Base-by-base conservation (phyloP, 2,797 vertebrate genomes). In the Sciaenops ocellatus region DNA sequence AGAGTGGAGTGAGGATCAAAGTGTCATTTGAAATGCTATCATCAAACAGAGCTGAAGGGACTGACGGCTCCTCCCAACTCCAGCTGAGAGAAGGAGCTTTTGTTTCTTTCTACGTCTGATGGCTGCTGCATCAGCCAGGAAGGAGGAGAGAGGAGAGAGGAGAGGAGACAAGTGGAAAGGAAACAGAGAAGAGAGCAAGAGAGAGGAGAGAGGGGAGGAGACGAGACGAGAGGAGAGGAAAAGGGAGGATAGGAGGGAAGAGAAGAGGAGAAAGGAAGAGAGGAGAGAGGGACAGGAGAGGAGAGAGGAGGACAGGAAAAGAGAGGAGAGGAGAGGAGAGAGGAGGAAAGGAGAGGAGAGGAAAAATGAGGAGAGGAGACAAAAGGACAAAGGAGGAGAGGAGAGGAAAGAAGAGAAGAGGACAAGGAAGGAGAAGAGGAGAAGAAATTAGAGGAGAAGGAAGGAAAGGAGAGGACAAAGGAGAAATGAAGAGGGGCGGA, bases 21-120 rank as follows among this genome's bases (percentile, higher is more conserved):
- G 94, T 88, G 92, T 90, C 91, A 93, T 93, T 89, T 94, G 92
- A 94, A 94, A 94, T 90, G 85, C 88, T 87, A 80, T 90, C 92
- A 90, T 95, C 91, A 93, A 92, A 93, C 88, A 52, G 78, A 73
- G 69, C 81, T 85, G 90, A 88, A 81, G 85, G 87, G 86, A 87
- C 90, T 89, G 91, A 93, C 92, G 88, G 90, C 91, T 92, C 85
- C 85, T 88, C 87, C 93, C 85, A 76, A 73, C 88, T 87, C 90
- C 85, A 85, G 82, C 87, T 82, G 87, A 89, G 89, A 83, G 68
- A 85, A 73, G 61, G 65, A 82, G 84, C 56, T 85, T 92, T 92
- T 93, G 88, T 91, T 89, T 90, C 73, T 77, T 10, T 48, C 74
- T 56, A 44, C 18, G 78, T 82, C 73, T 83, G 89, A 86, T 80